These are phyloP conservation scores for Prionace glauca DNA, from an alignment of 2,797 vertebrate species.

Conservation along the genomic window DNA sequence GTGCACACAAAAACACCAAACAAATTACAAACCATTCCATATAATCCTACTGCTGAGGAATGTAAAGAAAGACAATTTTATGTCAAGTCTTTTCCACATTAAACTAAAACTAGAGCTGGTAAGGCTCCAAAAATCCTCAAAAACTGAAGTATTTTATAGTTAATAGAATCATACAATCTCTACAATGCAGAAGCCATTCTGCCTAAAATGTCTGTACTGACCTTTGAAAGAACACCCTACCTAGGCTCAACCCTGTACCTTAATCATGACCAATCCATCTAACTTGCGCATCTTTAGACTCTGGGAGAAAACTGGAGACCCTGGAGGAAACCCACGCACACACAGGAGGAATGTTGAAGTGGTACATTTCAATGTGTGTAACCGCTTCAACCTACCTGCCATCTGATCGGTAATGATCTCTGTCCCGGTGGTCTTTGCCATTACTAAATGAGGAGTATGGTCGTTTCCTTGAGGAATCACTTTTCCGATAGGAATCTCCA, in stretches of 20 bases:
- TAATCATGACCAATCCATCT: no score
- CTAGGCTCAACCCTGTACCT: no score
- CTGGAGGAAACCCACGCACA: no score
- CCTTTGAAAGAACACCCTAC: no score
- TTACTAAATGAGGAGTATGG: constrained; percentile 87
- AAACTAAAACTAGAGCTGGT: background rate
- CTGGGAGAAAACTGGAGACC: no score
- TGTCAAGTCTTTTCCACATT: background rate
- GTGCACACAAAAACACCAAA: background rate
- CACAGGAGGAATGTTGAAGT: background rate
- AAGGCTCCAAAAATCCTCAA: background rate
- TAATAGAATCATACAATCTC: no score
- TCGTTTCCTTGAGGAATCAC: constrained; percentile 73
- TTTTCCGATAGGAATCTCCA: constrained; percentile 76
- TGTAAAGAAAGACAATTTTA: background rate
- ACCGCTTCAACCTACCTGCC: constrained; percentile 46
- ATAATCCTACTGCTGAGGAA: background rate
- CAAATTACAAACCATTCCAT: background rate
- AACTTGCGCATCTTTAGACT: no score
- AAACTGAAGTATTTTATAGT: background rate
- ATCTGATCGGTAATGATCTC: constrained; percentile 56
- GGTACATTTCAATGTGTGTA: background rate
- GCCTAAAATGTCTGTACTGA: no score
- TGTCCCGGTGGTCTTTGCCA: constrained; percentile 86
- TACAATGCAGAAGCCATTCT: no score